Evolutionary conservation across 2,888 invertebrate species (phyloP).

Genomic region (Panopea generosa): DNA sequence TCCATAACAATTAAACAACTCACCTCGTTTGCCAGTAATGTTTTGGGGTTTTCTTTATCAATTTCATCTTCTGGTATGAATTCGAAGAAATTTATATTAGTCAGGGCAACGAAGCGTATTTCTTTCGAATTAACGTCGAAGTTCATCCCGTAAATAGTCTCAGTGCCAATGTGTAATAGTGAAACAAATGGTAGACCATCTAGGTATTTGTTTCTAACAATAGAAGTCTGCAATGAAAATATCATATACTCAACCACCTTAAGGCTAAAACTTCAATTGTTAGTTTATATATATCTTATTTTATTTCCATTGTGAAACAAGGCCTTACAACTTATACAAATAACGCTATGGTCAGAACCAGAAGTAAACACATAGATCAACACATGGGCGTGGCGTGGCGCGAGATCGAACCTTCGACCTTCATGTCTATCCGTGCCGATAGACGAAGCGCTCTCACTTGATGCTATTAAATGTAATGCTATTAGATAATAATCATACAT

Average conservation of each 20-base stretch:
- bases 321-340: no score
- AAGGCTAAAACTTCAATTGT: neutral
- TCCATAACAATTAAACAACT: neutral
- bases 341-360: no score
- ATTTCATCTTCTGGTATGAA: constrained; percentile 48
- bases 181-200: constrained; percentile 27
- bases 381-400: no score
- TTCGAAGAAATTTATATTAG: constrained; percentile 45
- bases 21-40: constrained; percentile 47
- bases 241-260: neutral
- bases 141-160: constrained; percentile 45
- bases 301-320: no score
- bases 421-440: no score
- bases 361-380: no score
- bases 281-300: neutral
- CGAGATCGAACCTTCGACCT: no score
- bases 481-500: no score
- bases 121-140: constrained; percentile 12
- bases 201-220: constrained; percentile 34
- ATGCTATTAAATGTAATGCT: no score
- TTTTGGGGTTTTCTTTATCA: constrained; percentile 34
- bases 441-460: no score
- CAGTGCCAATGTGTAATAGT: constrained; percentile 42
- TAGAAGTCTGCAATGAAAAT: constrained; percentile 41
- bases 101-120: constrained; percentile 19